Evolutionary conservation across 2,888 invertebrate species (phyloP), one percentile per base, ranked within the genome.

Genomic region (Macrosoma leucophasiata): DNA sequence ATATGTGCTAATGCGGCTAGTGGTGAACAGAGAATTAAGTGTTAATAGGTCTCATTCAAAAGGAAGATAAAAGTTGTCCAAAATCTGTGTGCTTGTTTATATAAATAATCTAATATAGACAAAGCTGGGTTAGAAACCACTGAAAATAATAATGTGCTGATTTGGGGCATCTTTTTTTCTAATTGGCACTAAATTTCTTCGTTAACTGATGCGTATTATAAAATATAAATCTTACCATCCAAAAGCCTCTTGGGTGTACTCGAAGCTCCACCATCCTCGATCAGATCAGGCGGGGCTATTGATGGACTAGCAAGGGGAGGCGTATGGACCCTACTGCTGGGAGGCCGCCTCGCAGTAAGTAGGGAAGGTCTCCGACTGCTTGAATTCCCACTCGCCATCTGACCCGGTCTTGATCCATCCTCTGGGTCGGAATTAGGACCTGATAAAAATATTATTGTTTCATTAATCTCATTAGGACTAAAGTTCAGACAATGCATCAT

Each of bases 201-300:
- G 12, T 1, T 22, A 22, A 22, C 3, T 22, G 6, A 14, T n/a
- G 14, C 13, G 18, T 12, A 18, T 13, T 27, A 14, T 14, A 9
- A 19, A 14, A 15, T 9, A 4, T 14, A 8, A 20, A 15, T 61
- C 63, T 75, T 77, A 86, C 88, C 88, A 45, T 87, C 87, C 43
- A 90, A 85, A 41, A 90, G 73, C 43, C 91, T 76, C 58, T 91
- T 90, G 34, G 93, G 93, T 18, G 93, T 92, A 52, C 93, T 93
- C 10, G 91, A 91, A 33, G 93, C 92, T n/a, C 93, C 92, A 43
- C 91, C 92, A 55, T 91, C 92, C 61, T 92, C 89, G 50, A 92
- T 72, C 2, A 89, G 71, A 54, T 91, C 91, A 33, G 89, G 90
- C 8, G 86, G 88, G 12, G 88, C 88, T 50, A 87, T 87, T 18